These are phyloP conservation scores for Lysandra bellargus DNA, from an alignment of 2,888 invertebrate genomes.

Conservation along the genomic window DNA sequence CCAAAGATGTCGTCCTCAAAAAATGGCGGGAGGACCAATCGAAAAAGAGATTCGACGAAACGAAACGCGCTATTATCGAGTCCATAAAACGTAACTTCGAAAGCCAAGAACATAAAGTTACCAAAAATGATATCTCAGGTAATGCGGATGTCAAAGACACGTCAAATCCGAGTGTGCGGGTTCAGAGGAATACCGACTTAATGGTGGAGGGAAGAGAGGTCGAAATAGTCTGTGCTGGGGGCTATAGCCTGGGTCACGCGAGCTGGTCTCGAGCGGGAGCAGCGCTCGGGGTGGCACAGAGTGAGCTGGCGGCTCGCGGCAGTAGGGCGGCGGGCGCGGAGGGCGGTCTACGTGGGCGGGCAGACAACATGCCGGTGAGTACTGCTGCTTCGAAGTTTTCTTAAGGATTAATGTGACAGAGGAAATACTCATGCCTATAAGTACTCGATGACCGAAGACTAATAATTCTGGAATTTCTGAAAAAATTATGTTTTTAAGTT, in stretches of 20 bases:
- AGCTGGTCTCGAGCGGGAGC: slow-evolving; percentile 70
- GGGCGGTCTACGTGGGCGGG: slow-evolving; percentile 64
- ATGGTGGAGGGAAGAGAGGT: slow-evolving; percentile 50
- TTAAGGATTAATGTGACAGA: slow-evolving; percentile 27
- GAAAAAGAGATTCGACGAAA: slow-evolving; percentile 62
- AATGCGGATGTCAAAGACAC: slow-evolving; percentile 71
- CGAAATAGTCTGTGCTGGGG: slow-evolving; percentile 46
- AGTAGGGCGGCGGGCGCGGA: slow-evolving; percentile 69
- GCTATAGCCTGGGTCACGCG: slow-evolving; percentile 64
- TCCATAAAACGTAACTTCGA: slow-evolving; percentile 70
- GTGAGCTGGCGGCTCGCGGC: slow-evolving; percentile 63
- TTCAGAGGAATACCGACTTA: slow-evolving; percentile 48
- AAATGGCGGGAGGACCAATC: slow-evolving; percentile 68
- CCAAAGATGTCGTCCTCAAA: slow-evolving; percentile 62
- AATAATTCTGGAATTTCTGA: too few species aligned
- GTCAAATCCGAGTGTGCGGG: slow-evolving; percentile 69
- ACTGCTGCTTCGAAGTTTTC: neutral
- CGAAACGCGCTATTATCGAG: slow-evolving; percentile 67
- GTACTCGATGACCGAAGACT: neutral
- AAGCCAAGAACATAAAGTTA: slow-evolving; percentile 51
- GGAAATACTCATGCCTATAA: neutral
- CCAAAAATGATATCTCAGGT: slow-evolving; percentile 54
- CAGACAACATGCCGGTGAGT: slow-evolving; percentile 73
- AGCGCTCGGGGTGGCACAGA: slow-evolving; percentile 75
- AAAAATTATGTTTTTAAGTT: neutral